Evolutionary conservation across 2,113 vertebrate species (phyloP).

Genomic region (Semnornis frantzii): DNA sequence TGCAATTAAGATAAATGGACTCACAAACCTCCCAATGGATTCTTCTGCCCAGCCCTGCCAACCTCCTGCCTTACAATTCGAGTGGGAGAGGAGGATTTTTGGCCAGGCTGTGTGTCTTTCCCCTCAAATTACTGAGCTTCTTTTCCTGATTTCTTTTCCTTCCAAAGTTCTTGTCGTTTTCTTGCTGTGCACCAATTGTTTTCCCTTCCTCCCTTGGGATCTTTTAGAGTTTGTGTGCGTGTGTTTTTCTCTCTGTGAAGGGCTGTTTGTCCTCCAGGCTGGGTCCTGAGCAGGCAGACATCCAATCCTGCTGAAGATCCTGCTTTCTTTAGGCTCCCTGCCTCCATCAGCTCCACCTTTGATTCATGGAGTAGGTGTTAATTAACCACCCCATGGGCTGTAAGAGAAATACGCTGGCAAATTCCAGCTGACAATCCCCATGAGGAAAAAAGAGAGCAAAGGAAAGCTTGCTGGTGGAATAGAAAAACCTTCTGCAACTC

Average conservation of each 20-base stretch:
- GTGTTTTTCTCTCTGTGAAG: neutral
- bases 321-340: neutral
- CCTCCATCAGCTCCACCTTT: neutral
- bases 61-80: neutral
- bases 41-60: neutral
- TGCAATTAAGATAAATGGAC: neutral
- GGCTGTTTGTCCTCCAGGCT: neutral
- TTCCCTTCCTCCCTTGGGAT: neutral
- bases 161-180: neutral
- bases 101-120: neutral
- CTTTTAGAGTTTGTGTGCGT: neutral
- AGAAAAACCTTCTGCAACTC: neutral
- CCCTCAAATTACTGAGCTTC: neutral
- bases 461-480: neutral
- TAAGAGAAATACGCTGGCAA: neutral
- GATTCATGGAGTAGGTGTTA: neutral
- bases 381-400: neutral
- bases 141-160: neutral
- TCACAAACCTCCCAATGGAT: neutral
- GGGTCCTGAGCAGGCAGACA: rapidly evolving
- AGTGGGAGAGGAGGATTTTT: neutral
- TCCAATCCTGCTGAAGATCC: neutral
- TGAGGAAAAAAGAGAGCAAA: neutral
- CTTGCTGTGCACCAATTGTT: neutral
- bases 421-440: neutral